These are phyloP conservation scores for Caenorhabditis wallacei DNA, from an alignment of 2,888 invertebrate genomes.

Conservation along the genomic window DNA sequence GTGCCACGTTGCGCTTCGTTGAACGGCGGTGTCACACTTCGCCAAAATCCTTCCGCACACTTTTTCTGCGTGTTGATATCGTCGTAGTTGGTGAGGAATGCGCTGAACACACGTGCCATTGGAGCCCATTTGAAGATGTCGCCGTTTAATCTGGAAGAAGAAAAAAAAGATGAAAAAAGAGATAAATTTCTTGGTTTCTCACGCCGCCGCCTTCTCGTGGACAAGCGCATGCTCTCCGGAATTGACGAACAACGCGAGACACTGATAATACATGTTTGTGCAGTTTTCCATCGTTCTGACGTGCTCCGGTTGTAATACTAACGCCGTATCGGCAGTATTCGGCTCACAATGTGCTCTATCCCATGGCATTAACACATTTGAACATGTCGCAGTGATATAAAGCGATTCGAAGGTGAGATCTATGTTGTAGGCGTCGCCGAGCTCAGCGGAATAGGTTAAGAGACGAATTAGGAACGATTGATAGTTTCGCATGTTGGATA, in stretches of 20 bases:
- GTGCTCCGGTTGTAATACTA: slow-evolving; percentile 49
- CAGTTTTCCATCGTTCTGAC: slow-evolving; percentile 32
- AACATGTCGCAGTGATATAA: slow-evolving; percentile 37
- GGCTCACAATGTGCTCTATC: slow-evolving; percentile 10
- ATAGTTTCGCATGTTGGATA: slow-evolving; percentile 32
- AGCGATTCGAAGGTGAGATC: slow-evolving; percentile 36
- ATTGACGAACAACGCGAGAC: slow-evolving; percentile 51
- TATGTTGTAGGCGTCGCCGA: slow-evolving; percentile 9
- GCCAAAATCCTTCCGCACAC: slow-evolving; percentile 60
- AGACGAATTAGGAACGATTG: slow-evolving; percentile 11
- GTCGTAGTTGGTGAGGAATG: slow-evolving; percentile 23
- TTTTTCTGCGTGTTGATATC: slow-evolving; percentile 28
- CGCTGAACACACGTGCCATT: slow-evolving; percentile 56
- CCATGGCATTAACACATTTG: slow-evolving; percentile 36
- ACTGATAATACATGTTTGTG: slow-evolving; percentile 55
- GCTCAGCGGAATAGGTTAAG: slow-evolving; percentile 17
- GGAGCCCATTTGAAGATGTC: slow-evolving; percentile 55
- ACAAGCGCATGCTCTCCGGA: slow-evolving; percentile 43
- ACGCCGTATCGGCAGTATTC: background rate
- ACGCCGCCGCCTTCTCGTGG: slow-evolving; percentile 55
- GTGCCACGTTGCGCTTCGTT: slow-evolving; percentile 6
- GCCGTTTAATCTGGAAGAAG: slow-evolving; percentile 42
- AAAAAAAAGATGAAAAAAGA: background rate
- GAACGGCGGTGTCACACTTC: slow-evolving; percentile 25
- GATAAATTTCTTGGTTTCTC: slow-evolving; percentile 4